Base-by-base conservation (phyloP, 2,797 vertebrate genomes). In the Perodicticus potto region DNA sequence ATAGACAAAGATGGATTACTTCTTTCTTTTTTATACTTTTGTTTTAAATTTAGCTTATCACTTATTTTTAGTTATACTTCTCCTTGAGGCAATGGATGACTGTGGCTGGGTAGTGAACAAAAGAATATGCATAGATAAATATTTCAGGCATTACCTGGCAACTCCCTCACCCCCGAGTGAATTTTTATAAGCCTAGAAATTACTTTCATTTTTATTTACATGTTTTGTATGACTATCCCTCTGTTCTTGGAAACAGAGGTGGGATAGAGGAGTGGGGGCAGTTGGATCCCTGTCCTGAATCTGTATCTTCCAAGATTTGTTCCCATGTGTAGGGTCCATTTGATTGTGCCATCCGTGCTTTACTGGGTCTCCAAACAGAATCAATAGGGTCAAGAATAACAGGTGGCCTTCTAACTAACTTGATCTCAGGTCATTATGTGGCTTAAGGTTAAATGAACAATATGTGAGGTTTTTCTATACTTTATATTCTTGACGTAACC, bases 31-130 rank as follows among this genome's bases (percentile, higher is more conserved):
- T 63, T 29, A 61, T 77, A 77, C 22, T 74, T 89, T 69, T 34
- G 61, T 83, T 91, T 87, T 76, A 90, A 59, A 69, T 80, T 65
- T 93, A 87, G 55, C 25, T 55, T 78, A 70, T 61, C 77, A 45
- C n/a, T 37, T 77, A 63, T 45, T 83, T 95, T 89, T 74, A 19
- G 29, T 87, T 57, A 27, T 70, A n/a, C 22, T 69, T 93, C 19
- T 89, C 25, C 29, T 82, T 59, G 32, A 72, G 57, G 20, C 37
- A 4, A 59, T 37, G 32, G 8, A 59, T 93, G 63, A 59, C 14
- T 82, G 86, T 83, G 17, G 57, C 49, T 43, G 37, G 16, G 11
- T 17, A 93, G 10, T 69, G 4, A 10, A 17, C 49, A 40, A 40
- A 76, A 45, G 16, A 45, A 74, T 83, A 3, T 45, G 9, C 32